Evolutionary conservation across 2,113 vertebrate species (phyloP).

Genomic region (Motacilla alba): DNA sequence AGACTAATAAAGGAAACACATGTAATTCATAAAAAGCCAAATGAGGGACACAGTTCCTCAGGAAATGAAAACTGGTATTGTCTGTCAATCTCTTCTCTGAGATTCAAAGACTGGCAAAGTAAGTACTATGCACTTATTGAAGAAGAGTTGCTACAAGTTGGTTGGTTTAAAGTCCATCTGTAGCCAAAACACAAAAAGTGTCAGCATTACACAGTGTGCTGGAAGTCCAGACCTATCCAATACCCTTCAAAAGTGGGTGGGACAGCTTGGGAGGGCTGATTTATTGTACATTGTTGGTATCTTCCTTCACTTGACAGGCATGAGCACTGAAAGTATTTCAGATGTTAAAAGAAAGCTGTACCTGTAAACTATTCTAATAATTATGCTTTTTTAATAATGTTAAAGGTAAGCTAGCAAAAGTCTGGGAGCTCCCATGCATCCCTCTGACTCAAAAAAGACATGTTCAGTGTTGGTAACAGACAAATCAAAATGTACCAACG

Average conservation of each 20-base stretch:
- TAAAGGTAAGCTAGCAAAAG: not conserved
- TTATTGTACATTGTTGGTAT: not conserved
- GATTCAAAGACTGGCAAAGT: not conserved
- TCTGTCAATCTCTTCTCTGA: not conserved
- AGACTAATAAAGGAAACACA: not conserved
- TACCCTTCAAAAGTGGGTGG: not conserved
- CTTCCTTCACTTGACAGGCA: not conserved
- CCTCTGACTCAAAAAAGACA: not conserved
- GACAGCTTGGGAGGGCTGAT: not conserved
- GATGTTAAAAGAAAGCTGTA: not conserved
- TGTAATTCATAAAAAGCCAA: slow-evolving; percentile 18
- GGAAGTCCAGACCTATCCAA: not conserved
- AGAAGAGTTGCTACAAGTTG: not conserved
- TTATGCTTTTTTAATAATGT: not conserved
- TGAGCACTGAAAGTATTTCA: not conserved
- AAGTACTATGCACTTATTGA: not conserved
- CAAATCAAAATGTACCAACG: not conserved
- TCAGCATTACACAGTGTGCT: not conserved
- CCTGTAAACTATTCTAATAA: not conserved
- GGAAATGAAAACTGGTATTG: not conserved
- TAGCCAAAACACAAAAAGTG: not conserved
- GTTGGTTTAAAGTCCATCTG: not conserved
- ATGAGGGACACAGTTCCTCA: not conserved
- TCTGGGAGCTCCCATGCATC: not conserved
- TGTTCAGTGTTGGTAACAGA: not conserved